Evolutionary conservation across 2,797 vertebrate genomes (phyloP).

Genomic region (Buphagus erythrorhynchus): DNA sequence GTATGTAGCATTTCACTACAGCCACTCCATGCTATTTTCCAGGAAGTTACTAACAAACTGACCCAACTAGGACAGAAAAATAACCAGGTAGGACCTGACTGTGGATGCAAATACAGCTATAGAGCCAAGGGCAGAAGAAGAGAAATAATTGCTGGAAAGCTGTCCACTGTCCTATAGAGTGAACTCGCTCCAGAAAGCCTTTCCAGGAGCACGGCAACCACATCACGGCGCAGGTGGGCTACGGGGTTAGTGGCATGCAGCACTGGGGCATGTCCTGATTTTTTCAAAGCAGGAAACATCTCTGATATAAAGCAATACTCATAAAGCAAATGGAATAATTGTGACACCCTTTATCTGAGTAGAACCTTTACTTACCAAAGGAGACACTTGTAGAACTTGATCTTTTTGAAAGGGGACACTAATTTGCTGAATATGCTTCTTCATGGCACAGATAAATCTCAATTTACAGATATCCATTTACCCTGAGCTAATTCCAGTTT

Average conservation of each 20-base stretch:
- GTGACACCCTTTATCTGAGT: neutral
- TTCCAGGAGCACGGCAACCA: rapidly evolving
- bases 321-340: neutral
- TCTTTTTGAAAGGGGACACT: neutral
- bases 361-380: neutral
- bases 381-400: neutral
- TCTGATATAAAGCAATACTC: neutral
- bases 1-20: rapidly evolving
- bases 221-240: neutral
- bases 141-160: neutral
- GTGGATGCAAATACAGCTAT: neutral
- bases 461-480: neutral
- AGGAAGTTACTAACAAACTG: neutral
- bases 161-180: neutral
- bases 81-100: neutral
- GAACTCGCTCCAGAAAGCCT: neutral
- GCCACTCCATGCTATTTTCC: neutral
- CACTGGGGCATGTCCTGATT: neutral
- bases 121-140: neutral
- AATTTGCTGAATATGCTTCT: neutral
- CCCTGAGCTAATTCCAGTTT: neutral
- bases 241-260: rapidly evolving
- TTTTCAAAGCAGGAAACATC: neutral
- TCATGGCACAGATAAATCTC: neutral
- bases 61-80: neutral